A percentile compares a stretch with the other conserved stretches of the same genome.
Conservation (phyloP, 2,113 vertebrate species). For the Arenaria interpres region DNA sequence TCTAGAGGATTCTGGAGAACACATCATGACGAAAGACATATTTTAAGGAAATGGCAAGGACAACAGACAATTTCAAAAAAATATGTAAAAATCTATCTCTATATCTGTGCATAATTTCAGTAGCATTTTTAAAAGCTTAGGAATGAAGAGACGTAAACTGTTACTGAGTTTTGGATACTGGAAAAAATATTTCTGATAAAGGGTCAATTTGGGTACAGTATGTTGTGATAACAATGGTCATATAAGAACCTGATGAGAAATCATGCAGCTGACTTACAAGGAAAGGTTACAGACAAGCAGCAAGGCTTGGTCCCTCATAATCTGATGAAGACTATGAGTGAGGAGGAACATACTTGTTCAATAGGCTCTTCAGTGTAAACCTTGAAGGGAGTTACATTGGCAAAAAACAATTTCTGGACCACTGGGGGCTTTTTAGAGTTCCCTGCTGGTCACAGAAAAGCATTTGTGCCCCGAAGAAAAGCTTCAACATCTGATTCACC, state of each 20-base stretch:
- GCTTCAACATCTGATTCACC: not conserved
- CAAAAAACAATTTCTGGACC: not conserved
- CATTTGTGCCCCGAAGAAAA: not conserved
- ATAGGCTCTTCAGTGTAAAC: not conserved
- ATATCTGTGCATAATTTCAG: not conserved
- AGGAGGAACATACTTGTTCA: not conserved
- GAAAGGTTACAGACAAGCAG: not conserved
- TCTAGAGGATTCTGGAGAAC: not conserved
- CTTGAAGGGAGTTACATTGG: not conserved
- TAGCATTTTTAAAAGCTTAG: not conserved
- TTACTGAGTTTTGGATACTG: not conserved
- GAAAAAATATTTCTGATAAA: not conserved
- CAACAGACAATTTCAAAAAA: not conserved
- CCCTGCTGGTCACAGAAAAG: not conserved
- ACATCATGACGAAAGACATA: not conserved
- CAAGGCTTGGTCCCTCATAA: not conserved
- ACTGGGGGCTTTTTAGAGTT: not conserved
- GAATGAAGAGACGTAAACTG: not conserved
- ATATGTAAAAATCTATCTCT: not conserved
- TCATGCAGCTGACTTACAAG: not conserved
- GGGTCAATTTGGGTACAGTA: not conserved
- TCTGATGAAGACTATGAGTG: not conserved
- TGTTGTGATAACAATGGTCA: not conserved
- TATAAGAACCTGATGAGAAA: not conserved
- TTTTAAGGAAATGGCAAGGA: not conserved